These are phyloP conservation scores for Ophthalmolycus amberensis DNA, from an alignment of 2,113 vertebrate genomes.

Conservation along the genomic window DNA sequence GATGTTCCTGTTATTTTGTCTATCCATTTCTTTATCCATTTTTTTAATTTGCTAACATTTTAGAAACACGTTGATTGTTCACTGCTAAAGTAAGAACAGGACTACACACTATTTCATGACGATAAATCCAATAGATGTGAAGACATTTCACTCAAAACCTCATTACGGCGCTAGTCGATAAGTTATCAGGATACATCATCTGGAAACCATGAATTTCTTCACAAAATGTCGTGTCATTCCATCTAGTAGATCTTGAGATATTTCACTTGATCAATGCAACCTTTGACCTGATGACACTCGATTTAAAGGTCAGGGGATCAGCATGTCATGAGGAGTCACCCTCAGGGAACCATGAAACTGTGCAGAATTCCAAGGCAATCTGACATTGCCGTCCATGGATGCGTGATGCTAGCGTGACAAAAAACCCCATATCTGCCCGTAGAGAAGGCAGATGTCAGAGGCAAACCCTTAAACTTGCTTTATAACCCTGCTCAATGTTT, in stretches of 20 bases:
- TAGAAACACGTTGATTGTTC: not conserved
- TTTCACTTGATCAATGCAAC: not conserved
- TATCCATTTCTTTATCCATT: not conserved
- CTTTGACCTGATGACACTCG: not conserved
- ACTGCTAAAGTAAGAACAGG: not conserved
- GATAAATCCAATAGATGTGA: not conserved
- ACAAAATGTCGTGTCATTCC: not conserved
- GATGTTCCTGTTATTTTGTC: not conserved
- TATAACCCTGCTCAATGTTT: slow-evolving; percentile 62
- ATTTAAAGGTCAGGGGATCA: not conserved
- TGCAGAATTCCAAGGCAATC: not conserved
- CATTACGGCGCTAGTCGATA: too few species aligned
- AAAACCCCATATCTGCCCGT: slow-evolving; percentile 12
- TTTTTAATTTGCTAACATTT: not conserved
- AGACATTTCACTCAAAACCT: not conserved
- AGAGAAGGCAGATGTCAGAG: slow-evolving; percentile 21
- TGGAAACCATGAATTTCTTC: not conserved
- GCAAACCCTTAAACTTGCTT: slow-evolving; percentile 39
- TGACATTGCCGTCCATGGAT: not conserved
- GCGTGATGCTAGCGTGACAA: not conserved
- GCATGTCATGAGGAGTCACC: not conserved
- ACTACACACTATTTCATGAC: too few species aligned
- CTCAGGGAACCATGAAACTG: not conserved
- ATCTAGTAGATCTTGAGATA: not conserved
- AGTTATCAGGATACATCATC: not conserved